Conservation (phyloP, 2,888 invertebrate species). For the Drosophila paranaensis region DNA sequence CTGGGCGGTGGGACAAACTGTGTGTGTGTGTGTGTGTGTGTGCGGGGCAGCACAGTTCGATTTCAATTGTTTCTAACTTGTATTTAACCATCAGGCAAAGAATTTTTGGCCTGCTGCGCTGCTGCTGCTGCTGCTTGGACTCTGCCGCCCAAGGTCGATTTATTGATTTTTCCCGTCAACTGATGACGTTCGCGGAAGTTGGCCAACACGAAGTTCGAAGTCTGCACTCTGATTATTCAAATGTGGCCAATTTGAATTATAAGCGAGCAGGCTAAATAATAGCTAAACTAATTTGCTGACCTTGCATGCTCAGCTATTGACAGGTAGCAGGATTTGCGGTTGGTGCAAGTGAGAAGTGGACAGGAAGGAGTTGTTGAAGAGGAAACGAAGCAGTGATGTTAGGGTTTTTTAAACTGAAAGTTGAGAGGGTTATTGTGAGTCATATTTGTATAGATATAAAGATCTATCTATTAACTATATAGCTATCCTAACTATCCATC, state of each 20-base stretch:
- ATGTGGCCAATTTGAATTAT: conserved; percentile 9
- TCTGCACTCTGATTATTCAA: conserved; percentile 41
- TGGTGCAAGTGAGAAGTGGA: neutral
- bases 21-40: neutral
- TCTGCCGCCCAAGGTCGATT: conserved; percentile 78
- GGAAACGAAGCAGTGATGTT: neutral
- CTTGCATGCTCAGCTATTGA: conserved; percentile 2
- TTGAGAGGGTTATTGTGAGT: too few species aligned
- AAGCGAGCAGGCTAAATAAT: neutral
- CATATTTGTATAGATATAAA: too few species aligned
- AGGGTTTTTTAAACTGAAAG: neutral
- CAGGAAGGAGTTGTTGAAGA: neutral
- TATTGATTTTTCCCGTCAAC: conserved; percentile 78
- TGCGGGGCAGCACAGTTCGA: conserved; percentile 30
- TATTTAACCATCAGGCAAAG: conserved; percentile 4
- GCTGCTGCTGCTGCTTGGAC: conserved; percentile 33
- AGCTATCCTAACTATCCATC: too few species aligned
- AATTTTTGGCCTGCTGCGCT: conserved; percentile 29
- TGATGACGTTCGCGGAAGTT: conserved; percentile 62
- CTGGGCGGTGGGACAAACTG: neutral
- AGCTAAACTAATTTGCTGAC: conserved; percentile 14
- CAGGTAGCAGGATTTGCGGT: neutral
- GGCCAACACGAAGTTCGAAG: conserved; percentile 44
- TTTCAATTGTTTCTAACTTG: conserved; percentile 47
- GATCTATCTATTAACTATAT: too few species aligned